Base-by-base conservation (phyloP, 2,888 invertebrate species). In the Luffia ferchaultella region DNA sequence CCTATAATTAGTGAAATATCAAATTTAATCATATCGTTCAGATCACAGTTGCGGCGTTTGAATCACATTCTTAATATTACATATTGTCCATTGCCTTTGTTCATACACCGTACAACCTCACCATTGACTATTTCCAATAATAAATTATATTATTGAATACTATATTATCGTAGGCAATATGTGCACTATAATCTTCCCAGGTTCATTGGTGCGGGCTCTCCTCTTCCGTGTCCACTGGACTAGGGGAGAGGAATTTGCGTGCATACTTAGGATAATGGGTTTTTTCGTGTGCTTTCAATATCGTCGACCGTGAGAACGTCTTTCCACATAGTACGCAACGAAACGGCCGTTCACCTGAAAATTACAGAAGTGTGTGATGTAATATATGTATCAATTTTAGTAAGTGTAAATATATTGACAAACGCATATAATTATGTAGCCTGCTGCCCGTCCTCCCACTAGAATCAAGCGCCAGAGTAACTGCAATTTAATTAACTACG, bases 211-310 rank as follows among this genome's bases (percentile, higher is more conserved):
- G 91, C 63, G 90, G 91, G 70, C 90, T 88, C 71, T 93, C 92
- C 75, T 92, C 92, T 73, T 92, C 90, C 54, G 91, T 91, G 72
- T 93, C 93, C 62, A 93, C 89, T 59, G 93, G 93, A 73, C 92
- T 93, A 59, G 94, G 93, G 64, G 94, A 94, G 62, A 94, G 86
- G 85, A 93, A 94, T 85, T 94, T 94, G 64, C 94, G 89, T 70
- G 93, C 93, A 75, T 93, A 94, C 83, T 95, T 95, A 59, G 95
- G 95, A 79, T 92, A 95, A 76, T 95, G 95, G 56, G 95, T 95
- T 83, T 95, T 95, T 79, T 95, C 95, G 76, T 95, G 95, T 62
- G 95, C 95, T 78, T 95, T 95, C 61, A 95, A 82, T 73, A 95
- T 95, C 57, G 95, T 95, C 61, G 94, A 94, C 63, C 95, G 88